Evolutionary conservation across 2,113 vertebrate genomes (phyloP).

Genomic region (Passer domesticus): DNA sequence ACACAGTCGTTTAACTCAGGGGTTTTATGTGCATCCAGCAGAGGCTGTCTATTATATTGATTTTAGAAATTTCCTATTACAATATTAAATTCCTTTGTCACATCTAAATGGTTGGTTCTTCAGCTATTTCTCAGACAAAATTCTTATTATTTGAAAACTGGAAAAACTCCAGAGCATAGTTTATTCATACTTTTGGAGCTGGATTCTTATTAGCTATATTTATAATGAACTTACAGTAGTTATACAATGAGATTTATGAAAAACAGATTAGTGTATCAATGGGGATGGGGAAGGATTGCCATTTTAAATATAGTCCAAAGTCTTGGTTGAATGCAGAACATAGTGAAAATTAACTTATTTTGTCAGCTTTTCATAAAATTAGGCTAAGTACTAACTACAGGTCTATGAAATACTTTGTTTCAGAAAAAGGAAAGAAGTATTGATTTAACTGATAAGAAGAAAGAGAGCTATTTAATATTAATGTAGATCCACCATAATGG

Average conservation of each 20-base stretch:
- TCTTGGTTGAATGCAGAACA: neutral
- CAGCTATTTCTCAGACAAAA: conserved; percentile 19
- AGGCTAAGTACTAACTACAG: neutral
- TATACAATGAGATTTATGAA: conserved; percentile 36
- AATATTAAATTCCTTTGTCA: conserved; percentile 43
- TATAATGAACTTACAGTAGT: conserved; percentile 38
- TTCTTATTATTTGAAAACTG: neutral
- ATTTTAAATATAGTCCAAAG: conserved; percentile 3
- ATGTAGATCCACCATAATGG: neutral
- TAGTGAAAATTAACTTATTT: conserved; percentile 4
- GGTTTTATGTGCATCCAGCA: conserved; percentile 34
- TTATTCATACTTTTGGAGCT: conserved; percentile 13
- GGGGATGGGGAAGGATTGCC: neutral
- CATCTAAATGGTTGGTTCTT: conserved; percentile 1
- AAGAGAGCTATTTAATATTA: neutral
- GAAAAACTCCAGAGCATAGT: conserved; percentile 1
- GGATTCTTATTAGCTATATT: conserved; percentile 27
- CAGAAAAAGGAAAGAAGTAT: neutral
- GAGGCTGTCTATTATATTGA: conserved; percentile 36
- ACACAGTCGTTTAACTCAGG: conserved; percentile 24
- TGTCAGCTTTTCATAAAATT: conserved; percentile 26
- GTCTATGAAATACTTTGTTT: neutral
- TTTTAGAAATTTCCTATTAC: conserved; percentile 39
- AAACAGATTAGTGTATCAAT: conserved; percentile 17
- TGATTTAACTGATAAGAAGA: conserved; percentile 33